These are phyloP conservation scores for Corythornis cristatus DNA, from an alignment of 2,113 vertebrate species.

Conservation along the genomic window DNA sequence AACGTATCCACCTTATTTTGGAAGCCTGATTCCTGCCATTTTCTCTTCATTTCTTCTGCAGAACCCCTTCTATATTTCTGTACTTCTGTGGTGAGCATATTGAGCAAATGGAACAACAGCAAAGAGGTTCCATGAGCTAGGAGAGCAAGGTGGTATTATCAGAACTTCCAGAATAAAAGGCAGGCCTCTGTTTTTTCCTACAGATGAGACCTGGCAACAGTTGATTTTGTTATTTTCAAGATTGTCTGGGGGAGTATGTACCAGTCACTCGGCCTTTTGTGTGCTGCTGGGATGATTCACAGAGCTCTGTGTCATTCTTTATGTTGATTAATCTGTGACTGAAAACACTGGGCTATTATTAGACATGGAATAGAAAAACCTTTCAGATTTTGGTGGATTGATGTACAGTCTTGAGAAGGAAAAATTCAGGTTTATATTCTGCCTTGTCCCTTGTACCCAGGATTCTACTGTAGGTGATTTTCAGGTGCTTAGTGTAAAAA, in stretches of 20 bases:
- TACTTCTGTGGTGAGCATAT: not conserved
- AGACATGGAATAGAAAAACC: not conserved
- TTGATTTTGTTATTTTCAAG: slow-evolving; percentile 68
- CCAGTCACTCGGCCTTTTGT: slow-evolving; percentile 58
- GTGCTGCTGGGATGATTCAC: slow-evolving; percentile 62
- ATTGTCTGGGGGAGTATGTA: slow-evolving; percentile 57
- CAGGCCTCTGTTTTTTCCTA: not conserved
- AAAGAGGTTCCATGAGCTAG: not conserved
- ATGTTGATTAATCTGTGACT: slow-evolving; percentile 50
- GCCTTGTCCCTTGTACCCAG: not conserved
- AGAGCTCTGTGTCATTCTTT: slow-evolving; percentile 39
- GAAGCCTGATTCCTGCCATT: not conserved
- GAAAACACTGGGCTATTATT: slow-evolving; percentile 61
- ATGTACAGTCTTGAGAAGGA: not conserved
- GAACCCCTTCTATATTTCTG: not conserved
- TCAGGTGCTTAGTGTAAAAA: not conserved
- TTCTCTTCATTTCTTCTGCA: not conserved
- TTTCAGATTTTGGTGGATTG: not conserved
- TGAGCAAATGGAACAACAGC: not conserved
- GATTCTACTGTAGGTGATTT: not conserved
- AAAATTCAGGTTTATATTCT: not conserved
- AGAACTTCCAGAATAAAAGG: not conserved
- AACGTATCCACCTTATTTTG: not conserved
- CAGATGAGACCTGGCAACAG: slow-evolving; percentile 28
- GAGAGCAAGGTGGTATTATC: not conserved